Percentiles rank a stretch among this genome's conserved stretches.
Evolutionary conservation across 1,140 invertebrate species (phyloP).

Genomic region (Drosophila ironensis): DNA sequence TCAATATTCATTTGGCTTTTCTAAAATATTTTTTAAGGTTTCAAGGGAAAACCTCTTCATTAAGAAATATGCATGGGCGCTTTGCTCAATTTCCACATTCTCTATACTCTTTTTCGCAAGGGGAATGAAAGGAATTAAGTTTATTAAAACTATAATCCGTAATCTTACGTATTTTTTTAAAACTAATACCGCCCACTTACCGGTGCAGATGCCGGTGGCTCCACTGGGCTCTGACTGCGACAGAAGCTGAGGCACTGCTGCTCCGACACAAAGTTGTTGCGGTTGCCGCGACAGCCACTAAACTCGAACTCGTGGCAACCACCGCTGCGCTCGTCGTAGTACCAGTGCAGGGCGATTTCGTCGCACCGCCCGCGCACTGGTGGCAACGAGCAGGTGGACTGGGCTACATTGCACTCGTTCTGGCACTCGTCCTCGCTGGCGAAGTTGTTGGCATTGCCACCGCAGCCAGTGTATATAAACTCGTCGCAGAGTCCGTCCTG

Average conservation of each 20-base stretch:
- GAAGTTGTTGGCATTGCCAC: constrained; percentile 94
- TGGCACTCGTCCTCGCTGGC: constrained; percentile 89
- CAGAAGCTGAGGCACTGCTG: constrained; percentile 93
- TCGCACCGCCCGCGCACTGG: constrained; percentile 85
- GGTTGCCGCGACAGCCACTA: constrained; percentile 88
- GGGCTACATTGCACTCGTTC: constrained; percentile 87
- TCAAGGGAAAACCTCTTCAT: no score
- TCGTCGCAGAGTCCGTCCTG: constrained; percentile 89
- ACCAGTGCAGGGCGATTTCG: constrained; percentile 86
- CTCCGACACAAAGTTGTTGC: constrained; percentile 91
- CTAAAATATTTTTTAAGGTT: no score
- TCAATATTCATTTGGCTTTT: no score
- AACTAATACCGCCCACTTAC: no score
- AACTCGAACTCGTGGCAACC: constrained; percentile 88
- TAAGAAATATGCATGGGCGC: no score
- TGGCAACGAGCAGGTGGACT: constrained; percentile 89
- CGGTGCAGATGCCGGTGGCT: constrained; percentile 45
- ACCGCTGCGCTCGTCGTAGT: constrained; percentile 87
- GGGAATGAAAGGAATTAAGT: no score
- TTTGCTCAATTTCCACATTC: no score
- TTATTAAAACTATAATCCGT: no score
- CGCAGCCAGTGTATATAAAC: constrained; percentile 93
- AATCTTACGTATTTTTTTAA: no score
- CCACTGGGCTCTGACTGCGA: constrained; percentile 59
- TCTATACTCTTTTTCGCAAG: no score